These are phyloP conservation scores for Yponomeuta malinellus DNA, from an alignment of 2,888 invertebrate species.

Conservation along the genomic window DNA sequence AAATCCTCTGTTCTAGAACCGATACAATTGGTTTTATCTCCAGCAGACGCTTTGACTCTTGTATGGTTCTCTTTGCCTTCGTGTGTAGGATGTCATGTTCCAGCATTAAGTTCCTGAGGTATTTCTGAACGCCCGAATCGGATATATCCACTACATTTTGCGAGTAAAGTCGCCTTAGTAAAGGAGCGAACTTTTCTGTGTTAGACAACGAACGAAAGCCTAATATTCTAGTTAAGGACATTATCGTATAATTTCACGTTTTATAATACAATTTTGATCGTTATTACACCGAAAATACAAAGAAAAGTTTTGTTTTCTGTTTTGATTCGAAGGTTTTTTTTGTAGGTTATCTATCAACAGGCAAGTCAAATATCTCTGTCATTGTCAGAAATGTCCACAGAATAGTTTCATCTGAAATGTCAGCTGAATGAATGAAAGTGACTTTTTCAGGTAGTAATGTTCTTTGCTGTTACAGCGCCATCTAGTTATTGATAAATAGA, in stretches of 20 bases:
- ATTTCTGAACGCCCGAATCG: slow-evolving; percentile 66
- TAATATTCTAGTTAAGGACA: slow-evolving; percentile 38
- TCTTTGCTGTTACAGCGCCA: background rate
- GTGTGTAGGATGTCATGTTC: slow-evolving; percentile 71
- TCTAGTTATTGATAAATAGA: background rate
- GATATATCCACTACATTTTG: slow-evolving; percentile 52
- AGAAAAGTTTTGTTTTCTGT: background rate
- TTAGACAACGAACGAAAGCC: slow-evolving; percentile 35
- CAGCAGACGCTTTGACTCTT: slow-evolving; percentile 46
- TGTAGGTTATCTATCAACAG: background rate
- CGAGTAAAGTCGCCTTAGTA: slow-evolving; percentile 39
- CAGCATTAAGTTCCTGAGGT: slow-evolving; percentile 65
- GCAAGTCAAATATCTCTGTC: background rate
- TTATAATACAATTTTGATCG: background rate
- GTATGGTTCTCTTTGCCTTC: slow-evolving; percentile 37
- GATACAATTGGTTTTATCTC: slow-evolving; percentile 75
- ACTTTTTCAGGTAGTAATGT: no score
- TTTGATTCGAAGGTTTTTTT: background rate
- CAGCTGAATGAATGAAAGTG: no score
- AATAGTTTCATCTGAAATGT: background rate
- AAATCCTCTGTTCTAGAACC: slow-evolving; percentile 75
- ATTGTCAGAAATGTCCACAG: background rate
- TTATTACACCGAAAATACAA: background rate
- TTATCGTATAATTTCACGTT: slow-evolving; percentile 19
- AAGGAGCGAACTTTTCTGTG: slow-evolving; percentile 30